These are phyloP conservation scores for Pedionomus torquatus DNA, from an alignment of 2,113 vertebrate genomes.

Conservation along the genomic window DNA sequence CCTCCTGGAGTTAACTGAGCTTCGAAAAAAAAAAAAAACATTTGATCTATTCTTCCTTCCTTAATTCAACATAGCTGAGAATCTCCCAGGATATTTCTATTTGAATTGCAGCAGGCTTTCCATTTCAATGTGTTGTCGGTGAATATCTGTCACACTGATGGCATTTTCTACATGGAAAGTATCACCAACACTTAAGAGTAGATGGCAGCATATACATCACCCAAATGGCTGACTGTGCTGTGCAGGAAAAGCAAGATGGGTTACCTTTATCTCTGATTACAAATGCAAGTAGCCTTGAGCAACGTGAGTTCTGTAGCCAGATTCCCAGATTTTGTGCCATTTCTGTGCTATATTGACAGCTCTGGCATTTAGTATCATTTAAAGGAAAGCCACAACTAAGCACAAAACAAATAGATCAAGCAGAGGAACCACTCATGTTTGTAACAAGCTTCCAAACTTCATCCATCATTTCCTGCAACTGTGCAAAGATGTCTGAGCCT, in stretches of 20 bases:
- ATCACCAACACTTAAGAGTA: background rate
- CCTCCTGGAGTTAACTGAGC: constrained; percentile 33
- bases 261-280: background rate
- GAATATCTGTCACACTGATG: constrained; percentile 15
- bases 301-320: background rate
- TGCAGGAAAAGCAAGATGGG: background rate
- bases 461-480: background rate
- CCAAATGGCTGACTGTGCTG: background rate
- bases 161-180: constrained; percentile 22
- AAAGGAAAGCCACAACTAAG: constrained; percentile 20
- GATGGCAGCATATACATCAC: constrained; percentile 7
- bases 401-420: constrained; percentile 7
- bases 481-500: background rate
- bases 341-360: constrained; percentile 6
- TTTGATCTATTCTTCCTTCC: constrained; percentile 45
- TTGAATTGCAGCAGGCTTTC: constrained; percentile 12
- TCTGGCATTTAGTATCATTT: constrained; percentile 15
- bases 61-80: constrained; percentile 22
- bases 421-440: background rate
- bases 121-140: background rate
- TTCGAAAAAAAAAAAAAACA: background rate
- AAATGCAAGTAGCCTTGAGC: background rate
- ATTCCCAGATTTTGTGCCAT: background rate
- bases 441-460: background rate
- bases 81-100: constrained; percentile 14